Percentiles rank a stretch among this genome's conserved stretches.
phyloP scores from a whole-genome alignment of 1,140 invertebrate genomes.

The Trialeurodes vaporariorum region DNA sequence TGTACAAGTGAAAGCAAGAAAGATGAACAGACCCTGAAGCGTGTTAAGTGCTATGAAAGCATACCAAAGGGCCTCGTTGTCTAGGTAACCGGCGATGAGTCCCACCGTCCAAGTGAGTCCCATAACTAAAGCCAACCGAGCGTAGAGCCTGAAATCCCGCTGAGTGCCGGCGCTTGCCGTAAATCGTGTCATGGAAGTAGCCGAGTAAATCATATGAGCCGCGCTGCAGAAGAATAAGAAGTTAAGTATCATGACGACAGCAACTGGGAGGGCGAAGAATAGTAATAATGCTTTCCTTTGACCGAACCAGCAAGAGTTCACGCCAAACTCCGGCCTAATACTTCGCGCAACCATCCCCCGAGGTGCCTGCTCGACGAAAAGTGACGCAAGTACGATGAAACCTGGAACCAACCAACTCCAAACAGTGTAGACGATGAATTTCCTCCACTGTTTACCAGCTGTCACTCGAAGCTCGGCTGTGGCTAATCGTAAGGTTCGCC shows the following conservation, averaged over 20 bases:
- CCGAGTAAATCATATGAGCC: conserved; percentile 39
- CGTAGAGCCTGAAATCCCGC: conserved; percentile 40
- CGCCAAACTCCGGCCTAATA: conserved; percentile 38
- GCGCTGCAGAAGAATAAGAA: conserved; percentile 39
- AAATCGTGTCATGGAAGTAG: conserved; percentile 31
- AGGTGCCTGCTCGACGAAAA: conserved; percentile 38
- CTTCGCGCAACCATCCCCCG: conserved; percentile 28
- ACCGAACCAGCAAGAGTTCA: conserved; percentile 42
- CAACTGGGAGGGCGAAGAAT: conserved; percentile 42
- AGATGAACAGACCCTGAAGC: conserved; percentile 46
- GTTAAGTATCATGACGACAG: conserved; percentile 38
- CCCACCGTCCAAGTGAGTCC: conserved; percentile 43
- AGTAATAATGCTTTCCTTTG: conserved; percentile 38
- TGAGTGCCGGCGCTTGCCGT: conserved; percentile 31
- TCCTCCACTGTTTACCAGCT: conserved; percentile 32
- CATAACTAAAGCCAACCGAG: conserved; percentile 42
- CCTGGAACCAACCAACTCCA: conserved; percentile 43
- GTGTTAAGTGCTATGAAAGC: conserved; percentile 43
- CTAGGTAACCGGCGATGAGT: conserved; percentile 37
- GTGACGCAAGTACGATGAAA: conserved; percentile 36
- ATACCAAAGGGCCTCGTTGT: conserved; percentile 37
- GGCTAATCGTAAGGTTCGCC: conserved; percentile 39
- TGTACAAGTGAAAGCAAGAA: conserved; percentile 44
- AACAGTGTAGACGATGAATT: conserved; percentile 40
- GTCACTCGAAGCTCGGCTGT: conserved; percentile 38